Base-by-base conservation (phyloP, 2,888 invertebrate species). In the Timema podura region DNA sequence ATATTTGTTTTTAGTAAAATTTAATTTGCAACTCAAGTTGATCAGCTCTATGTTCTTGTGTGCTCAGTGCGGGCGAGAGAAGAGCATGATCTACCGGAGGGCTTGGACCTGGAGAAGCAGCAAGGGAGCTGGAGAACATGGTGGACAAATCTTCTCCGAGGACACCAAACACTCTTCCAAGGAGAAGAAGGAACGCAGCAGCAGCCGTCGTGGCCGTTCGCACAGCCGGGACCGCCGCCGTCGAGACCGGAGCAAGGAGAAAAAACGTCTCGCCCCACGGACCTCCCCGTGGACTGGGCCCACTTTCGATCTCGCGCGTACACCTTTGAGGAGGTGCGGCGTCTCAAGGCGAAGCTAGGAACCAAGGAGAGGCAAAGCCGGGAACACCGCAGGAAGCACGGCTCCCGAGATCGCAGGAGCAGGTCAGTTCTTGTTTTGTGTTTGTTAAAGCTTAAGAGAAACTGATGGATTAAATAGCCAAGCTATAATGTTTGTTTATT, bases 311-410 rank as follows among this genome's bases (percentile, higher is more conserved):
- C 64, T 30, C 54, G 70, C 16, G 70, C 70, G 10, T 70, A 68
- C 59, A 54, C 57, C 7, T 66, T 71, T n/a, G 74, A 72, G 16
- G 70, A 72, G 68, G 67, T 71, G 47, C 69, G 74, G 15, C 72
- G 72, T 48, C 47, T 68, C 48, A 72, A 72, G 57, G 47, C 67
- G 64, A 72, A 72, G 48, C 64, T 69, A 15, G 69, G 69, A 11
- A 61, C 16, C 30, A 44, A 49, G 6, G 48, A 48, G 30, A 15
- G 8, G 15, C 51, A 54, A 45, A 69, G 48, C 30, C 65, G 65
- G 16, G 69, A 66, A 15, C 66, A 48, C 48, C 48, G 49, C 48
- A 69, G 65, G 30, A 51, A 48, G 46, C 57, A 57, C 3, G 15
- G 59, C 16, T 47, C 54, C 44, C 48, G 69, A 15, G 69, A 69